These are phyloP conservation scores for Papilio demoleus DNA, from an alignment of 2,888 invertebrate genomes.

Conservation along the genomic window DNA sequence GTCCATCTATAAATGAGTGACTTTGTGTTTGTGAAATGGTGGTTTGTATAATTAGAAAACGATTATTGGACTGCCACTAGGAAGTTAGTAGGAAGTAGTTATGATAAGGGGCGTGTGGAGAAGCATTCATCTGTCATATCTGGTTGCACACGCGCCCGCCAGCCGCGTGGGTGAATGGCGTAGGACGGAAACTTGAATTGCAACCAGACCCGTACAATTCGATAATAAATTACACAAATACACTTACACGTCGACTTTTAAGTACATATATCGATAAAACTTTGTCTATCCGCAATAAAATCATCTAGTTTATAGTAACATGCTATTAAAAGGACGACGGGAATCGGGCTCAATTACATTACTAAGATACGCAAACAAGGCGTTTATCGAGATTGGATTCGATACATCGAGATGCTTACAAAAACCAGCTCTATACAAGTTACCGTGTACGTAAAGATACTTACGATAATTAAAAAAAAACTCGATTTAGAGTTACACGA, in stretches of 20 bases:
- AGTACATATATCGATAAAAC: conserved; percentile 22
- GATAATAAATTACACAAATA: conserved; percentile 28
- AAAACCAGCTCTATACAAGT: conserved; percentile 67
- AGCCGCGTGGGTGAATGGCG: conserved; percentile 49
- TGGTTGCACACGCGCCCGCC: conserved; percentile 39
- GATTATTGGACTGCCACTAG: conserved; percentile 16
- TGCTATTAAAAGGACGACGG: conserved; percentile 27
- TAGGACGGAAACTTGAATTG: conserved; percentile 40
- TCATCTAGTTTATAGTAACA: conserved; percentile 18
- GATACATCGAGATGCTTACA: conserved; percentile 61
- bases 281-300: conserved; percentile 19
- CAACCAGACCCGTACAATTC: conserved; percentile 25
- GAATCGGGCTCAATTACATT: conserved; percentile 46
- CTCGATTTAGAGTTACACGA: conserved; percentile 70
- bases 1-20: too few relatives aligned
- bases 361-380: conserved; percentile 68
- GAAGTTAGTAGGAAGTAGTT: conserved; percentile 44
- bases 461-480: conserved; percentile 70
- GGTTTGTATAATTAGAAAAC: too few relatives aligned
- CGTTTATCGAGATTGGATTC: conserved; percentile 73
- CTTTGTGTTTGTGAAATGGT: too few relatives aligned
- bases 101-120: conserved; percentile 48
- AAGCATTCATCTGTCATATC: conserved; percentile 50
- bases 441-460: conserved; percentile 67
- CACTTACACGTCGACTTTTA: conserved; percentile 11